Evolutionary conservation across 2,888 invertebrate genomes (phyloP), one percentile per base, ranked within the genome.

Genomic region (Hetaerina titia): DNA sequence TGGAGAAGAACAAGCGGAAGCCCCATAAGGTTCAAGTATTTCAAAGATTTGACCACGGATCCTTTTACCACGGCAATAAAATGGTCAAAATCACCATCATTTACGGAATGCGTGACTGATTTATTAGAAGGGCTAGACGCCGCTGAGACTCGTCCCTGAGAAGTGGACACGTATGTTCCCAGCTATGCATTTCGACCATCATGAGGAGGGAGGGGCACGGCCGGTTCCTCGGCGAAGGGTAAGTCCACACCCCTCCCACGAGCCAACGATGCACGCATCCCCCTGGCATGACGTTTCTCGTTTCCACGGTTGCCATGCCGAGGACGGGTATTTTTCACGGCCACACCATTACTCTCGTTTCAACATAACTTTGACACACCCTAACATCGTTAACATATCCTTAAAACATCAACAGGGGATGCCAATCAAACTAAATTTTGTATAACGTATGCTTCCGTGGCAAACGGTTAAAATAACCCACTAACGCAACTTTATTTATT

Each of bases 101-200:
- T 81, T 15, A 31, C 25, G 81, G 31, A 31, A 81, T 81, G 25
- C 81, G 81, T 81, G 81, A 81, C 81, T 81, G 81, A 81, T 81
- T 81, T 81, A 81, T 81, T 81, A 81, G 45, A 45, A 1, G 15
- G 25, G 31, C 31, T 45, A 81, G 81, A 81, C 81, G 81, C 81
- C 81, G 81, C 81, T 31, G 69, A 81, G 81, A 81, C 81, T 31
- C 25, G 81, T 81, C 31, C 81, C 81, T 81, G 81, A 81, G 31
- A 2, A 31, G 60, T 60, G 81, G 81, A 81, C 81, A 81, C 81
- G 81, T 81, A 81, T 31, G 25, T 9, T 11, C 81, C 81, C 81
- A 81, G 15, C 81, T 81, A 81, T 81, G 81, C 81, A 81, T 31
- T 81, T 81, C 81, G 81, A 22, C 81, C 81, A 81, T 25, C 69